Conservation (phyloP, 2,888 invertebrate species). For the Sarcophaga caerulescens region DNA sequence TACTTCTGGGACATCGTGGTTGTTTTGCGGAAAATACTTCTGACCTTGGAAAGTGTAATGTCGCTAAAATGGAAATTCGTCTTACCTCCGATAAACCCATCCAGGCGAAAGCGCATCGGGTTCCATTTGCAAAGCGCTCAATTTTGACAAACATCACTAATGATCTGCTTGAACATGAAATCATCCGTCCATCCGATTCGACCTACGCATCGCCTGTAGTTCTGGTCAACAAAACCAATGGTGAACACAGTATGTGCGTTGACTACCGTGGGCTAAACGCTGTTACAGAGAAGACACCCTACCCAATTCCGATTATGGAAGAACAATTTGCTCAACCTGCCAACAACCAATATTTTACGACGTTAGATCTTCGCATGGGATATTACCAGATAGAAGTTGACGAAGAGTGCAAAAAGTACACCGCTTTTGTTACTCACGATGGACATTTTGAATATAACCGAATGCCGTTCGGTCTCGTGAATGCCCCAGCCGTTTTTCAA, state of each 20-base stretch:
- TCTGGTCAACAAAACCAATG: conserved; percentile 56
- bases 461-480: neutral
- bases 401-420: conserved; percentile 41
- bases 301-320: conserved; percentile 57
- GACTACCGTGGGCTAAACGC: conserved; percentile 56
- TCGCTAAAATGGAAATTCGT: conserved; percentile 44
- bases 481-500: conserved; percentile 53
- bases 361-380: conserved; percentile 56
- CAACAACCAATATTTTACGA: conserved; percentile 47
- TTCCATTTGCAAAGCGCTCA: conserved; percentile 51
- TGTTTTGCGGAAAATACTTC: conserved; percentile 35
- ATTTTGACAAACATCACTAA: conserved; percentile 10
- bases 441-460: too few species aligned
- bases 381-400: conserved; percentile 61
- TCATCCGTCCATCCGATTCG: conserved; percentile 22
- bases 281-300: conserved; percentile 41
- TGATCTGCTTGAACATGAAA: conserved; percentile 17
- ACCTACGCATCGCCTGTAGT: conserved; percentile 52
- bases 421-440: conserved; percentile 40
- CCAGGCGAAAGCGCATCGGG: conserved; percentile 51
- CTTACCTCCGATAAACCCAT: conserved; percentile 33
- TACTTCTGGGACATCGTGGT: neutral
- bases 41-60: conserved; percentile 16
- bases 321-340: conserved; percentile 52
- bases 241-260: conserved; percentile 56